These are phyloP conservation scores for Callimico goeldii DNA, from an alignment of 2,797 vertebrate species.

Conservation along the genomic window DNA sequence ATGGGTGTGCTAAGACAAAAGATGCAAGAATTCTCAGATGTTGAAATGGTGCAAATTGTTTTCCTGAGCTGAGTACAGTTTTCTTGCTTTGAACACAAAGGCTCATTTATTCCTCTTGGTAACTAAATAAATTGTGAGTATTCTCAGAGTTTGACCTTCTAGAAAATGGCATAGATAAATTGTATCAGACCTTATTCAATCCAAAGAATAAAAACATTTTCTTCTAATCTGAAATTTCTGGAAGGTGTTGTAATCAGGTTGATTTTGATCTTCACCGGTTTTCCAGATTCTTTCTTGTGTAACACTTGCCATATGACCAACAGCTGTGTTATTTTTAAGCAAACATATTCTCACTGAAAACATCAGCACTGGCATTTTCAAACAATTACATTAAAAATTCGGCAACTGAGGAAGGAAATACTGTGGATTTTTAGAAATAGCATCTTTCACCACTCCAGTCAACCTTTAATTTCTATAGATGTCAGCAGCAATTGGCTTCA, in stretches of 20 bases:
- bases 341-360: conserved; percentile 70
- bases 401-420: conserved; percentile 62
- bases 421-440: conserved; percentile 50
- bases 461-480: conserved; percentile 59
- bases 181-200: not conserved
- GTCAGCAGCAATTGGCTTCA: conserved; percentile 53
- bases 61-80: not conserved
- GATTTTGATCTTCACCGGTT: conserved; percentile 37
- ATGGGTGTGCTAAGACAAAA: not conserved
- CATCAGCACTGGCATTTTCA: conserved; percentile 68
- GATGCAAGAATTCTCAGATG: not conserved
- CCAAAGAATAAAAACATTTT: not conserved
- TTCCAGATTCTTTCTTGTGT: conserved; percentile 30
- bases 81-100: not conserved
- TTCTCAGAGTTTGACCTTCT: conserved; percentile 30
- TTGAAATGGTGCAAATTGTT: not conserved
- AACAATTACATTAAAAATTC: conserved; percentile 77
- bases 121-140: not conserved
- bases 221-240: not conserved
- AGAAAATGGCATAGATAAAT: not conserved
- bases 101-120: not conserved
- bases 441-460: conserved; percentile 45
- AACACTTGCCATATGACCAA: conserved; percentile 71
- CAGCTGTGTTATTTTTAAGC: conserved; percentile 80
- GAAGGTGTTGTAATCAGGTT: not conserved